Evolutionary conservation across 2,888 invertebrate genomes (phyloP).

Genomic region (Liodrosophila aerea): DNA sequence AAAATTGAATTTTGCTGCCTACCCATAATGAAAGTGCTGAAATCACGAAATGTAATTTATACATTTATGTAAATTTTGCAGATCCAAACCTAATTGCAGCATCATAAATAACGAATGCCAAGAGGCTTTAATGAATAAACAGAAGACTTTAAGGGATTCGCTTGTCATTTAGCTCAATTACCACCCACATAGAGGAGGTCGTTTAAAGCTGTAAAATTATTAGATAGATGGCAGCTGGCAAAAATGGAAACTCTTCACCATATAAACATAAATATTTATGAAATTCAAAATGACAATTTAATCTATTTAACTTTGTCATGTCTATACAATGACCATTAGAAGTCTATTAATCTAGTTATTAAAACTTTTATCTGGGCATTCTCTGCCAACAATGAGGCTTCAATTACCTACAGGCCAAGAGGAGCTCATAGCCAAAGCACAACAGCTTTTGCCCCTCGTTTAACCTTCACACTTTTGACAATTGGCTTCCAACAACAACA

Average conservation of each 20-base stretch:
- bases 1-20: too few relatives aligned
- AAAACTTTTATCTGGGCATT: not conserved
- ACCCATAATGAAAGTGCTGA: too few relatives aligned
- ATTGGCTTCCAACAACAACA: conserved; percentile 28
- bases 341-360: conserved; percentile 7
- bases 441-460: conserved; percentile 26
- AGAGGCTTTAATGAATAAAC: not conserved
- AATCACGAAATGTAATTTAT: conserved; percentile 15
- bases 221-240: too few relatives aligned
- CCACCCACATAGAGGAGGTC: too few relatives aligned
- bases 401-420: not conserved
- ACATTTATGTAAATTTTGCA: conserved; percentile 21
- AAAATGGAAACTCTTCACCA: not conserved
- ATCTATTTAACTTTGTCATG: not conserved
- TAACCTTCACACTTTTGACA: conserved; percentile 57
- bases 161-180: conserved; percentile 18
- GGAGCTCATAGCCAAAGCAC: not conserved
- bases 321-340: not conserved
- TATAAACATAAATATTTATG: too few relatives aligned
- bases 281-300: not conserved
- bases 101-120: conserved; percentile 6
- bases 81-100: not conserved
- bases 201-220: not conserved
- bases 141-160: conserved; percentile 10
- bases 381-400: conserved; percentile 3